Evolutionary conservation across 1,140 invertebrate genomes (phyloP).

Genomic region (Linepithema humile): DNA sequence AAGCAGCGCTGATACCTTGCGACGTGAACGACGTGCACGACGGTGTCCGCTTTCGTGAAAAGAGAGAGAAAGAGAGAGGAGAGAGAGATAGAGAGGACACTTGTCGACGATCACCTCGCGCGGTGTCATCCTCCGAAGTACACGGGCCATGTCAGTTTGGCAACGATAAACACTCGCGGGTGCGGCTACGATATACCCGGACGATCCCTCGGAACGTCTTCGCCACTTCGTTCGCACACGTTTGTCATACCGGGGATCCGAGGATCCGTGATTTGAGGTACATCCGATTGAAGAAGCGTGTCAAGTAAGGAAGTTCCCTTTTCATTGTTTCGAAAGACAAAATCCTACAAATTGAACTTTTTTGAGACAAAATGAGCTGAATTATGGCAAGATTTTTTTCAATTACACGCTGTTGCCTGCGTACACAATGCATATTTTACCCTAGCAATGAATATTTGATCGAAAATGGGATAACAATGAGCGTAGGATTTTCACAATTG

Average conservation of each 20-base stretch:
- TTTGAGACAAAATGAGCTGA: too few relatives aligned
- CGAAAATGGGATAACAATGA: too few relatives aligned
- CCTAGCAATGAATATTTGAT: too few relatives aligned
- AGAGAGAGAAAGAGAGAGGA: background rate
- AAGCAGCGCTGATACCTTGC: conserved; percentile 79
- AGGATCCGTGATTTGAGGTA: background rate
- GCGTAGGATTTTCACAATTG: too few relatives aligned
- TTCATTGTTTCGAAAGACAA: too few relatives aligned
- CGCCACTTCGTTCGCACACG: background rate
- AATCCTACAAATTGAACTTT: too few relatives aligned
- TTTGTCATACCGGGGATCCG: background rate
- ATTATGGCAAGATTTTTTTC: background rate
- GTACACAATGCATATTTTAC: too few relatives aligned
- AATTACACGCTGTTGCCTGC: too few relatives aligned
- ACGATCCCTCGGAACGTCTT: background rate
- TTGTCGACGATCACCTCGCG: conserved; percentile 30
- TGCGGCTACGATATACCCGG: conserved; percentile 7
- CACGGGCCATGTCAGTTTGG: conserved; percentile 50
- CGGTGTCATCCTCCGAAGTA: conserved; percentile 45
- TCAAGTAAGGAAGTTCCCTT: conserved; percentile 5
- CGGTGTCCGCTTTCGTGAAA: conserved; percentile 43
- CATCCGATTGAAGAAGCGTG: background rate
- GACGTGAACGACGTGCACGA: conserved; percentile 70
- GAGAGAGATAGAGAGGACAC: background rate
- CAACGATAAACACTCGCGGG: conserved; percentile 6